Evolutionary conservation across 1,140 invertebrate genomes (phyloP).

Genomic region (Nasonia vitripennis): DNA sequence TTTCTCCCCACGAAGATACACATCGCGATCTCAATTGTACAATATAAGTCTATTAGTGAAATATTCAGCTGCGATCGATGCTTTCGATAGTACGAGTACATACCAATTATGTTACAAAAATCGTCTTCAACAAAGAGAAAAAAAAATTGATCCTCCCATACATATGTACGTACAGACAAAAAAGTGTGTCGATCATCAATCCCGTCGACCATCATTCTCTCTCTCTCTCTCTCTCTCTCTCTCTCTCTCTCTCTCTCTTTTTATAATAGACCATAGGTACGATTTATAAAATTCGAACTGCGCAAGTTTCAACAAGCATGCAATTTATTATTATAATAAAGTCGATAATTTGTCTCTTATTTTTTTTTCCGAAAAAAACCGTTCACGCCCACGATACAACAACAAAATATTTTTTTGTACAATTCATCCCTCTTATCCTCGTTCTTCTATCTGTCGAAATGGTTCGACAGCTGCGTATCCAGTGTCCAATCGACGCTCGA

Average conservation of each 20-base stretch:
- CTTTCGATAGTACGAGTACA: background rate
- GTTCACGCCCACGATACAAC: background rate
- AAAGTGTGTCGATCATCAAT: constrained; percentile 18
- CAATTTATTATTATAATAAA: constrained; percentile 39
- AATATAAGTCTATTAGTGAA: constrained; percentile 1
- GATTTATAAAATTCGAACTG: constrained; percentile 49
- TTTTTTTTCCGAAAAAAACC: background rate
- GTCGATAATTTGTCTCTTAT: constrained; percentile 23
- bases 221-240: constrained; percentile 10
- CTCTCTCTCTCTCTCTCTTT: background rate
- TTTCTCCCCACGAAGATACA: constrained; percentile 24
- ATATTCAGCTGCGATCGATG: constrained; percentile 17
- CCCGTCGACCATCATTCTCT: background rate
- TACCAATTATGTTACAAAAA: background rate
- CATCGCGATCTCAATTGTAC: background rate
- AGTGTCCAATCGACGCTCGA: background rate
- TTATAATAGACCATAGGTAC: constrained; percentile 29
- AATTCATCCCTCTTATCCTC: background rate
- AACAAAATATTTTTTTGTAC: constrained; percentile 14
- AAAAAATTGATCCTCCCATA: background rate
- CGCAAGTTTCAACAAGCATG: constrained; percentile 46
- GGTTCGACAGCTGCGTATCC: background rate
- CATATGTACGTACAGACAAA: background rate
- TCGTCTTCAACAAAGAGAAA: background rate
- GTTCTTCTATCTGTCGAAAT: background rate